Percentiles rank a stretch among this genome's conserved stretches.
Conservation (phyloP, 2,113 vertebrate genomes). For the Oostethus manadensis region DNA sequence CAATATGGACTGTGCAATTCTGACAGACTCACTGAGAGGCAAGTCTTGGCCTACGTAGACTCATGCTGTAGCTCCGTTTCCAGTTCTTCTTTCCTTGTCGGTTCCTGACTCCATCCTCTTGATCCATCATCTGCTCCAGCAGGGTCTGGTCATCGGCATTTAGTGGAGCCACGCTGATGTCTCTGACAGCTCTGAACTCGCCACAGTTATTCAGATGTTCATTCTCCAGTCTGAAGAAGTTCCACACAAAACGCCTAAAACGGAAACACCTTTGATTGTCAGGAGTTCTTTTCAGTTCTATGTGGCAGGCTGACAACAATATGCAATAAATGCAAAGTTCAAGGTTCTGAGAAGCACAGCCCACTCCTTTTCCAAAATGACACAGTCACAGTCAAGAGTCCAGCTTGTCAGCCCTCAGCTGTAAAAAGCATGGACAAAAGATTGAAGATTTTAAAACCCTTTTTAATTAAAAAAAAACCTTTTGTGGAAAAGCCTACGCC, state of each 20-base stretch:
- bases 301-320: not conserved
- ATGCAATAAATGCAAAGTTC: not conserved
- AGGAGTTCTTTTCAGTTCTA: not conserved
- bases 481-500: too few species aligned
- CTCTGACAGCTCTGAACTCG: conserved; percentile 93
- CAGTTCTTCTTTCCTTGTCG: conserved; percentile 90
- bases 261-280: not conserved
- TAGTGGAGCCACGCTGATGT: conserved; percentile 95
- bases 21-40: conserved; percentile 81
- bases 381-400: too few species aligned
- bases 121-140: conserved; percentile 99
- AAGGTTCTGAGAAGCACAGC: not conserved
- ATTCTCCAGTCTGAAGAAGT: conserved; percentile 97
- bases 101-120: conserved; percentile 94
- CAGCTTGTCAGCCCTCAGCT: too few species aligned
- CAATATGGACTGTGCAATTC: not conserved
- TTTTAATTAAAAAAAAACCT: too few species aligned
- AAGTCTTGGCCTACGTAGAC: conserved; percentile 83
- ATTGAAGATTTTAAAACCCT: too few species aligned
- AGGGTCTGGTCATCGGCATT: conserved; percentile 96
- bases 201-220: conserved; percentile 99
- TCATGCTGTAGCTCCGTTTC: conserved; percentile 94
- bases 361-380: too few species aligned
- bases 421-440: too few species aligned
- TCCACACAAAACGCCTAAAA: conserved; percentile 93